Percentiles rank a stretch among this genome's conserved stretches.
These are phyloP conservation scores for Aldabrachelys gigantea DNA, from an alignment of 2,113 vertebrate species.

Conservation along the genomic window DNA sequence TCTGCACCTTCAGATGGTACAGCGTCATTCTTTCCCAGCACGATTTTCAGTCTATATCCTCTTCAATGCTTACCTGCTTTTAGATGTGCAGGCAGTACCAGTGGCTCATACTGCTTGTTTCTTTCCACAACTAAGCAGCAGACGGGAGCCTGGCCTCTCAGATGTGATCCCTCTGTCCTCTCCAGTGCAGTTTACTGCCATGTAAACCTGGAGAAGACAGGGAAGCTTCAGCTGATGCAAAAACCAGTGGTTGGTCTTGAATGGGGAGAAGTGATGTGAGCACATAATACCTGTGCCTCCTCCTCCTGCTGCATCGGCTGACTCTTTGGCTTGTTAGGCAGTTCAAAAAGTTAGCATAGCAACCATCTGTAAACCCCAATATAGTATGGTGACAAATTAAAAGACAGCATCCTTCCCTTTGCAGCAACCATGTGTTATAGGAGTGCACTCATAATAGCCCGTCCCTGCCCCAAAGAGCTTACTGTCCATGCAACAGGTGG, in stretches of 20 bases:
- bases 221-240: neutral
- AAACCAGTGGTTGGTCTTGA: neutral
- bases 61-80: neutral
- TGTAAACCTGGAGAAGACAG: neutral
- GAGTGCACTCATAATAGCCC: constrained; percentile 14
- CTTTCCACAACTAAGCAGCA: neutral
- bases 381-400: neutral
- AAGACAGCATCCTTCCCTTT: neutral
- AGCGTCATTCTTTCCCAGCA: neutral
- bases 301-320: neutral
- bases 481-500: neutral
- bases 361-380: neutral
- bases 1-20: neutral
- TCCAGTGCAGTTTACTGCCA: neutral
- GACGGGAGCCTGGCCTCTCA: neutral
- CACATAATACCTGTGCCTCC: neutral
- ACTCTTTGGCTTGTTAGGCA: neutral
- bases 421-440: neutral
- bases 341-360: neutral
- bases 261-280: neutral
- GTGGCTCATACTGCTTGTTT: neutral
- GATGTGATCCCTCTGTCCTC: neutral
- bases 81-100: neutral
- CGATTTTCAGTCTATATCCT: neutral
- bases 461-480: constrained; percentile 23